Evolutionary conservation across 2,797 vertebrate genomes (phyloP), one percentile per base, ranked within the genome.

Genomic region (Falco rusticolus): DNA sequence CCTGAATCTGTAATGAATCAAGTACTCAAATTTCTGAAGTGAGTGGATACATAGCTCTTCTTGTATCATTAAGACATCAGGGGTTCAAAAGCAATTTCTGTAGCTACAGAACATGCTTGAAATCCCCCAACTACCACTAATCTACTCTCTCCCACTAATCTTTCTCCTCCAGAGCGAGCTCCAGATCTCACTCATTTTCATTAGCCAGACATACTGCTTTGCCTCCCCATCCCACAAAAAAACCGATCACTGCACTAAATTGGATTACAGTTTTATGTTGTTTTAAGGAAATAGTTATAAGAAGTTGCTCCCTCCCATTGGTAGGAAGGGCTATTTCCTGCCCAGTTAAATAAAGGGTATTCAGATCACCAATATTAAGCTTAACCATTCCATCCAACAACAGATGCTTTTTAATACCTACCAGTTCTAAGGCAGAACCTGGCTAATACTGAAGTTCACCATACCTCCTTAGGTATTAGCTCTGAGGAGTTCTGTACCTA

Each of bases 251-350:
- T 60, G 16, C 48, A 86, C n/a, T 47, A 10, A 65, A 33, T 3
- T 66, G 6, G 24, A 89, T 29, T 47, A 45, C 7, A 53, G 13
- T 20, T 65, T 53, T 20, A 54, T 18, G 25, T 56, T 48, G 10
- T 28, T 75, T 83, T 33, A 74, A 57, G 21, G 33, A n/a, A 64
- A 31, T 56, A 31, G 15, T 50, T 20, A 5, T 6, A 84, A 61
- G 6, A 2, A 20, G 5, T 9, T 9, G 1, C 8, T 76, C 22
- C 16, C 7, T 45, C 41, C 21, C 43, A 39, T 1, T 59, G 14
- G 29, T 3, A 93, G 41, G 21, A 72, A 33, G 12, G 37, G 9
- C 1, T 17, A 69, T 45, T 71, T 76, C 47, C 81, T 74, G 29
- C 24, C 39, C 57, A 50, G 18, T 41, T 28, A 28, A 80, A 39